Evolutionary conservation across 30 jellyfish, hydroid and myxozoan genomes (phyloP).

Genomic region (Aurelia aurita): DNA sequence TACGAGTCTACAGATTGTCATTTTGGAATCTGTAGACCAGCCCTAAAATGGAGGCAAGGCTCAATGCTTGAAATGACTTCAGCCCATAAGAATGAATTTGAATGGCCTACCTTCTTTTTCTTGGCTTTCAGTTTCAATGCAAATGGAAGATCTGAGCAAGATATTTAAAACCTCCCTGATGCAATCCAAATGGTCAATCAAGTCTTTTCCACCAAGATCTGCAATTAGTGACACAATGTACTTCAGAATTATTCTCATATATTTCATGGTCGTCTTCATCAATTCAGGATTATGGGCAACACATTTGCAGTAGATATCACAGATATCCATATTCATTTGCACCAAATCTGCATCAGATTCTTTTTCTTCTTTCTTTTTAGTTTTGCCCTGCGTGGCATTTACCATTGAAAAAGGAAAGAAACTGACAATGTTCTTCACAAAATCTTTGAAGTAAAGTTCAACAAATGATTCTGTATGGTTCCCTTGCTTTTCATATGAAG

Average conservation of each 20-base stretch:
- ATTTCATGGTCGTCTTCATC: background rate
- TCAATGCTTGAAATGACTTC: no score
- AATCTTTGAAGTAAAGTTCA: constrained; percentile 4
- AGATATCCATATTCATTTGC: constrained; percentile 22
- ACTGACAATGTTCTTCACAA: constrained; percentile 8
- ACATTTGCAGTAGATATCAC: constrained; percentile 28
- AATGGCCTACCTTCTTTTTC: background rate
- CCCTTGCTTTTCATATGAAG: background rate
- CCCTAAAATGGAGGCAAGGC: no score
- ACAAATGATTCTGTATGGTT: background rate
- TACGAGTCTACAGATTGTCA: no score
- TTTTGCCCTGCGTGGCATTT: background rate
- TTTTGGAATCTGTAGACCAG: no score
- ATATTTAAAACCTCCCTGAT: constrained; percentile 2
- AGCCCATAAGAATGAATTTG: background rate
- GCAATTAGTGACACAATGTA: constrained; percentile 14
- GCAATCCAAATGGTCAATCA: background rate
- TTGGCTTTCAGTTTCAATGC: background rate
- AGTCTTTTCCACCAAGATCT: background rate
- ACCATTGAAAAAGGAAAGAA: constrained; percentile 46
- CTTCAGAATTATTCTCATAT: constrained; percentile 5
- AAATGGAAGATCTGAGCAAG: background rate
- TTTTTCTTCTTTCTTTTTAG: background rate
- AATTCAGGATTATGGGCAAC: constrained; percentile 4
- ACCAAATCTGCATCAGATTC: background rate